Evolutionary conservation across 2,113 vertebrate genomes (phyloP), one percentile per base, ranked within the genome.

Genomic region (Chloebia gouldiae): DNA sequence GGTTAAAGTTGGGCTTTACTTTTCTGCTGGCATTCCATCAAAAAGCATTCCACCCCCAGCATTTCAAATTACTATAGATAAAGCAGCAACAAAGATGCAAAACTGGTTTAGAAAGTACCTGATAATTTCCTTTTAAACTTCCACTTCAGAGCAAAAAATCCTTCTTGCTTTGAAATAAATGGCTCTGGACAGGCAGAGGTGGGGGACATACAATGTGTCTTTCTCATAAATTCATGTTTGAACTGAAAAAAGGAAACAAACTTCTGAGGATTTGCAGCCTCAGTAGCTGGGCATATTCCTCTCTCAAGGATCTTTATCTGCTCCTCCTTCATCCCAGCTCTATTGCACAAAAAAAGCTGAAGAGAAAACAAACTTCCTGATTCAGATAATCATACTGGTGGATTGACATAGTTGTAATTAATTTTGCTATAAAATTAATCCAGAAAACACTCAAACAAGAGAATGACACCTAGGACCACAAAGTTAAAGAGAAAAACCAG

Each of bases 41-140:
- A 83, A 88, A 93, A 59, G 15, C 18, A 80, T 76, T 60, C 79
- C 76, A 85, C 50, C 59, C 42, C 39, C 79, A 57, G 63, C 45
- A 90, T 68, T 92, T 88, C 80, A 91, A 94, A 94, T 80, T 79
- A 72, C 71, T 65, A 35, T 47, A 92, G 81, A 88, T 82, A 93
- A 90, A 79, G 33, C 63, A 65, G 75, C 44, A 90, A 88, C 76
- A 90, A 78, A 88, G 88, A 92, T 60, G 60, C 60, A 86, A 92
- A 93, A 88, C 68, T 83, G 64, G 42, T 81, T 96, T 91, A 82
- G 66, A 94, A 95, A 85, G 57, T 73, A 88, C 59, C 82, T 81
- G 66, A 87, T 89, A 82, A 56, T 69, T 90, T 90, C n/a, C 63
- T 89, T 87, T 93, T 82, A 95, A 87, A 90, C 61, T 88, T 90